Conservation (phyloP, 92 coral and sea anemone genomes). For the Bergia sp. region DNA sequence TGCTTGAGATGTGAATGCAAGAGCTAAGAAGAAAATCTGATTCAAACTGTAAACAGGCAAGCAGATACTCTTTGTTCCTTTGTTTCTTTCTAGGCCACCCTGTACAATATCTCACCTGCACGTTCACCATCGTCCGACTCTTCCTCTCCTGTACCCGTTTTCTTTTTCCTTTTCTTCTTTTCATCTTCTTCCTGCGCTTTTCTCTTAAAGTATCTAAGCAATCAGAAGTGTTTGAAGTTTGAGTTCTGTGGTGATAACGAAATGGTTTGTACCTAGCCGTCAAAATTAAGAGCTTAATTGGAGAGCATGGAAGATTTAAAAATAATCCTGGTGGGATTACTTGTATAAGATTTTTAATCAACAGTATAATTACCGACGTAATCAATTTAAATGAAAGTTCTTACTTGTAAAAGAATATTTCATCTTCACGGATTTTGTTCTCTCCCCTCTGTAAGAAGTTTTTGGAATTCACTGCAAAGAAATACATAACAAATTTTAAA, state of each 20-base stretch:
- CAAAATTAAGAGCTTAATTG: too few relatives aligned
- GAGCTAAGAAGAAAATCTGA: background rate
- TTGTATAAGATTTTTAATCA: background rate
- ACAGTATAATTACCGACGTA: too few relatives aligned
- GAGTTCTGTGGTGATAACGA: background rate
- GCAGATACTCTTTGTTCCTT: background rate
- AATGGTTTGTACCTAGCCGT: background rate
- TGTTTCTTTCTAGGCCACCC: background rate
- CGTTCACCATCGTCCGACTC: constrained; percentile 35
- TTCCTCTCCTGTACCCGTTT: constrained; percentile 36
- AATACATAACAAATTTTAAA: background rate
- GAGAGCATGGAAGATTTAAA: too few relatives aligned
- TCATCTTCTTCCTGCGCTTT: constrained; percentile 68
- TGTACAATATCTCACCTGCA: background rate
- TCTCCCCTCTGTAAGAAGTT: constrained; percentile 82
- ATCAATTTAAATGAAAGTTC: background rate
- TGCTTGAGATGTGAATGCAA: too few relatives aligned
- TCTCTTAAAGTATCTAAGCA: constrained; percentile 78
- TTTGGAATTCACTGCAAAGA: constrained; percentile 77
- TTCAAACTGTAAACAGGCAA: background rate
- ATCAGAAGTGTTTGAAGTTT: background rate
- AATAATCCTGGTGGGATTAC: too few relatives aligned
- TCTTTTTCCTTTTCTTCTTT: constrained; percentile 44
- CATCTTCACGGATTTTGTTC: constrained; percentile 88
- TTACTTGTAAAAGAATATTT: constrained; percentile 88